These are phyloP conservation scores for Polydrusus pterygomalis DNA, from an alignment of 2,888 invertebrate genomes.

Conservation along the genomic window DNA sequence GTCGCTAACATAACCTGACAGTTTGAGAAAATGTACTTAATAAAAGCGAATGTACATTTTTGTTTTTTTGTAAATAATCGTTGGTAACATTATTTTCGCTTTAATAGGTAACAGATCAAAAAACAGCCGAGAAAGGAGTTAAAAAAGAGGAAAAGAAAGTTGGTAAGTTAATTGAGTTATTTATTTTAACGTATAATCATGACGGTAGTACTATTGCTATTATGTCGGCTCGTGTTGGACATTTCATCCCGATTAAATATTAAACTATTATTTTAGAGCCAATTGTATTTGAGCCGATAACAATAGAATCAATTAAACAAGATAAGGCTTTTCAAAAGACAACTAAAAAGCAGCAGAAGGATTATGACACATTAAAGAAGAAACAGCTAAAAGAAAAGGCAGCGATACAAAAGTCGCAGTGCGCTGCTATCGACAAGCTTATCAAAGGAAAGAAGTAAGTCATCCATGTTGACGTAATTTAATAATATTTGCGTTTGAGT, in stretches of 20 bases:
- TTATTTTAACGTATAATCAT: background rate
- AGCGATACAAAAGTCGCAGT: constrained; percentile 93
- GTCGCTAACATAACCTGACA: background rate
- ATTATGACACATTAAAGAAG: constrained; percentile 92
- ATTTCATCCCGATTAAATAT: background rate
- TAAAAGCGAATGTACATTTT: background rate
- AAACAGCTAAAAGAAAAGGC: constrained; percentile 95
- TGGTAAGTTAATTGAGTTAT: constrained; percentile 71
- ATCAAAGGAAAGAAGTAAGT: constrained; percentile 94
- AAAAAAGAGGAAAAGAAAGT: constrained; percentile 84
- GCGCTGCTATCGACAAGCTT: constrained; percentile 92
- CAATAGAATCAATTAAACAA: constrained; percentile 87
- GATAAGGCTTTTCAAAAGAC: constrained; percentile 96
- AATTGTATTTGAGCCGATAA: constrained; percentile 92
- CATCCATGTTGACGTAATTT: too few relatives aligned
- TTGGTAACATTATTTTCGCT: constrained; percentile 4
- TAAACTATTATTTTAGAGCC: constrained; percentile 73
- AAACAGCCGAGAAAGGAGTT: constrained; percentile 78
- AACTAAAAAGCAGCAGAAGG: constrained; percentile 96
- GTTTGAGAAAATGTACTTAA: constrained; percentile 10
- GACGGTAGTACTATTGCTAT: too few relatives aligned
- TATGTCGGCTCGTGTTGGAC: background rate
- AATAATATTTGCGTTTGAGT: too few relatives aligned
- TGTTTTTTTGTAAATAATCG: constrained; percentile 22
- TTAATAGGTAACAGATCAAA: constrained; percentile 57